Conservation (phyloP, 2,113 vertebrate genomes). For the Saiga tatarica region DNA sequence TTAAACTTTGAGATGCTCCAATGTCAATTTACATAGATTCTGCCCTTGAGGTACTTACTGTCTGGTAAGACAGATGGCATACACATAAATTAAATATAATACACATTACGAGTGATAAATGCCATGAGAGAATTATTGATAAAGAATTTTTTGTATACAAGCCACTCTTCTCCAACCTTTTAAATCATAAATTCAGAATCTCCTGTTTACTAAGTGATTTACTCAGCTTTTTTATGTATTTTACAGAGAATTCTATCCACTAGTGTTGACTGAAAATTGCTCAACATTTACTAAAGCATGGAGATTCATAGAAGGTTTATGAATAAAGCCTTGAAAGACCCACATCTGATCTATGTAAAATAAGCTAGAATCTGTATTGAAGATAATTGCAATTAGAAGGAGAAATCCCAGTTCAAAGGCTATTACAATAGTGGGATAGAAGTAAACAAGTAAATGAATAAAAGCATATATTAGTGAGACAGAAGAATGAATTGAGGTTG, state of each 20-base stretch:
- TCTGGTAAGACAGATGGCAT: conserved; percentile 38
- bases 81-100: conserved; percentile 47
- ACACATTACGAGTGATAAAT: conserved; percentile 18
- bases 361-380: neutral
- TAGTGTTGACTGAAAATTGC: neutral
- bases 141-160: neutral
- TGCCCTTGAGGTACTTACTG: conserved; percentile 41
- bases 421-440: neutral
- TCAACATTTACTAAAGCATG: neutral
- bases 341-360: neutral
- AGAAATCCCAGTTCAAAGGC: neutral
- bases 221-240: neutral
- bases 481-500: neutral
- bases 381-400: neutral
- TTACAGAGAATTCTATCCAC: neutral
- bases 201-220: neutral
- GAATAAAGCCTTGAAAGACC: neutral
- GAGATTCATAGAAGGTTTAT: neutral
- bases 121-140: conserved; percentile 31
- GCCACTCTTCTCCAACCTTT: neutral
- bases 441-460: neutral
- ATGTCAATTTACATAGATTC: conserved; percentile 46
- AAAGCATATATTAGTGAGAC: neutral
- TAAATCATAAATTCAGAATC: neutral
- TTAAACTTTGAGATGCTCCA: conserved; percentile 13